Base-by-base conservation (phyloP, 2,888 invertebrate species). In the Rhagonycha fulva region DNA sequence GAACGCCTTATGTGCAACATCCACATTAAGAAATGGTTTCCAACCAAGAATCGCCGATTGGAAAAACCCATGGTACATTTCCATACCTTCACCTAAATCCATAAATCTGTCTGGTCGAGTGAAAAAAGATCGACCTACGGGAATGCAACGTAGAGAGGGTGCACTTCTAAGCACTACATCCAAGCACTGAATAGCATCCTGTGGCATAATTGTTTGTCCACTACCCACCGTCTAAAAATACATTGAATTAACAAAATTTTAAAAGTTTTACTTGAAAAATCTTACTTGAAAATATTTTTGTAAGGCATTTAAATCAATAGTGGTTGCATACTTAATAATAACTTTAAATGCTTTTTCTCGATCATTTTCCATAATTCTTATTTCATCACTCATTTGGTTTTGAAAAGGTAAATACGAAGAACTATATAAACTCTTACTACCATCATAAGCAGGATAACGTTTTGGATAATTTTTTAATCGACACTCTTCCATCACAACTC, bases 31-130 rank as follows among this genome's bases (percentile, higher is more conserved):
- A 87, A 94, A 94, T 71, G 96, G 95, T 82, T 92, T 93, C 91
- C 96, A 95, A 11, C 97, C 97, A 71, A 98, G 92, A 79, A 97
- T 92, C 0, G 97, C 96, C 9, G 96, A 95, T 87, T 98, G 98
- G 89, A 96, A 99, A 84, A 97, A 92, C 5, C 99, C 99, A 76
- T 95, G 93, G 94, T 98, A 98, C 84, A 98, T 93, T 86, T 98
- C 96, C 83, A 96, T 89, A 0, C 98, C 97, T 68, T 93, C 93
- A 0, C 94, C 93, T 10, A 99, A 89, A 84, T 90, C 89, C 79
- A 90, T 88, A 67, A 90, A 90, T 26, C 23, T 60, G 10, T 68
- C 67, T 9, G 82, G 1, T 81, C 81, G 88, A 28, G 91, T 92
- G 87, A 95, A 98, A 85, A 94, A 96, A 12, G 96, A 96, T 10